phyloP scores from a whole-genome alignment of 2,113 vertebrate species.

The Mugil cephalus region DNA sequence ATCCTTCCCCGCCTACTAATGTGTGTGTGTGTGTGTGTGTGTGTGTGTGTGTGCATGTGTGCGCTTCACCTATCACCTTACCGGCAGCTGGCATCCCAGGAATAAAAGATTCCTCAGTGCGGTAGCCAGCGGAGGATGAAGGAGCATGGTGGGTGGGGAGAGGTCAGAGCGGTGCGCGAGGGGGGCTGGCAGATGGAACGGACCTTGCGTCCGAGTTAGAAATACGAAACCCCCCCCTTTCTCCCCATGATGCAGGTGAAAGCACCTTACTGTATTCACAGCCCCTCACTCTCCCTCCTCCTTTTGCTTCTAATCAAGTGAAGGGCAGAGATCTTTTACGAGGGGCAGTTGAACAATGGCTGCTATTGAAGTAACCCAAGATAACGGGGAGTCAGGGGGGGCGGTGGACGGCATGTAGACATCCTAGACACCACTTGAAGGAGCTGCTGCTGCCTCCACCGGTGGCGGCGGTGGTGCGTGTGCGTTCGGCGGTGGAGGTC shows the following conservation, averaged over 20 bases:
- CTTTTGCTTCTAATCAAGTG: slow-evolving; percentile 48
- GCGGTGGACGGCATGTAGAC: slow-evolving; percentile 30
- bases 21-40: slow-evolving; percentile 34
- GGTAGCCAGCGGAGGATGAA: slow-evolving; percentile 40
- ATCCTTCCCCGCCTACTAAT: slow-evolving; percentile 35
- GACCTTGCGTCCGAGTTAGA: slow-evolving; percentile 59
- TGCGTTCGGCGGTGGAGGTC: not conserved
- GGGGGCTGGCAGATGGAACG: slow-evolving; percentile 52
- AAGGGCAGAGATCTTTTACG: slow-evolving; percentile 35
- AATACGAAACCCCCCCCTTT: slow-evolving; percentile 1
- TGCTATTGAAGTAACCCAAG: slow-evolving; percentile 65
- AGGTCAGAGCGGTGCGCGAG: not conserved
- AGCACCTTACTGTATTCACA: slow-evolving; percentile 62
- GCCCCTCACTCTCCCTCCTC: not conserved
- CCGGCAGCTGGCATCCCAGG: slow-evolving; percentile 75
- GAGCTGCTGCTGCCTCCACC: slow-evolving; percentile 12
- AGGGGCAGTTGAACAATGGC: slow-evolving; percentile 53
- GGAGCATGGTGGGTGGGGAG: slow-evolving; percentile 34
- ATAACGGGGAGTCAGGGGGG: slow-evolving; percentile 16
- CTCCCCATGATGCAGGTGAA: slow-evolving; percentile 57
- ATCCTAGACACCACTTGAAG: slow-evolving; percentile 41
- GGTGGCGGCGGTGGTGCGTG: not conserved
- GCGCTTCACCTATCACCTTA: slow-evolving; percentile 69
- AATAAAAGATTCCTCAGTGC: slow-evolving; percentile 61
- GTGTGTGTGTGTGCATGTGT: slow-evolving; percentile 14